Evolutionary conservation across 2,113 vertebrate genomes (phyloP).

Genomic region (Lampris megalopsis): DNA sequence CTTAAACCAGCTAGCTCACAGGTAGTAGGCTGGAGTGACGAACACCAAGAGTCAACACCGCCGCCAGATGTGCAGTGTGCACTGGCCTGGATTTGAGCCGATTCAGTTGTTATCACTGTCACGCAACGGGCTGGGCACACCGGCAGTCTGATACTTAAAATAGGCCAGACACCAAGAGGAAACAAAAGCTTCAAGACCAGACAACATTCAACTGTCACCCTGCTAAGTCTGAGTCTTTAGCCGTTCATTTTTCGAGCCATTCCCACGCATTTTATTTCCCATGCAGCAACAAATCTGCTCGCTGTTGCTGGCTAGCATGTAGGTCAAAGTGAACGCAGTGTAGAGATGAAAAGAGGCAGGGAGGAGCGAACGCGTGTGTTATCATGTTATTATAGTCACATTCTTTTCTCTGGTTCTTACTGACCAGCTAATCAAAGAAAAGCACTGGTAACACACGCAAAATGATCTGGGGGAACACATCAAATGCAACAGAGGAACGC

Average conservation of each 20-base stretch:
- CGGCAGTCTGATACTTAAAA: not conserved
- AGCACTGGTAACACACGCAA: not conserved
- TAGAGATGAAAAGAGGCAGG: constrained; percentile 22
- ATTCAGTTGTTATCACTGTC: constrained; percentile 38
- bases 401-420: not conserved
- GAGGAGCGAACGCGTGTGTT: not conserved
- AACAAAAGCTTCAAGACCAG: not conserved
- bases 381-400: not conserved
- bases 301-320: constrained; percentile 58
- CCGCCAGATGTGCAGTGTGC: constrained; percentile 55
- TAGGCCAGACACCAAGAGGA: not conserved
- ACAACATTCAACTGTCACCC: constrained; percentile 23
- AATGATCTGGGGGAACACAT: not conserved
- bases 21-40: constrained; percentile 21
- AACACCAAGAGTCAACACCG: constrained; percentile 18
- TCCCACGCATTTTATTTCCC: constrained; percentile 63
- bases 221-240: constrained; percentile 24
- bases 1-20: not conserved
- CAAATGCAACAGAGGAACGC: not conserved
- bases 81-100: constrained; percentile 61
- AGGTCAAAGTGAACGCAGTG: constrained; percentile 63
- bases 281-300: constrained; percentile 68
- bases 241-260: constrained; percentile 34
- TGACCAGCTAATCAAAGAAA: not conserved
- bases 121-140: constrained; percentile 32